Percentiles rank a stretch among this genome's conserved stretches.
Evolutionary conservation across 2,113 vertebrate species (phyloP).

Genomic region (Eclectus roratus): DNA sequence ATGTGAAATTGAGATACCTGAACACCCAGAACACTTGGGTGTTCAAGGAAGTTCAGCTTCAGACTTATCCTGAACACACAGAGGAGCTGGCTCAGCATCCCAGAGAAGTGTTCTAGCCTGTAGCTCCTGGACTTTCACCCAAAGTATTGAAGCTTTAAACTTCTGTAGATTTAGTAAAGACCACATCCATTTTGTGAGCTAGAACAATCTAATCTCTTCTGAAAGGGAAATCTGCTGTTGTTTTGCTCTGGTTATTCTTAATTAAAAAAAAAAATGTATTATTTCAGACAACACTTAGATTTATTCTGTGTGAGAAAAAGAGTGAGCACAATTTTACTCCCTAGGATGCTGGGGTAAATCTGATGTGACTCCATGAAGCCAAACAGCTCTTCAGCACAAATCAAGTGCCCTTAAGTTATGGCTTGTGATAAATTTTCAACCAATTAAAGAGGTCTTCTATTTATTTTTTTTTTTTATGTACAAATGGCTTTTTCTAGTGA

Average conservation of each 20-base stretch:
- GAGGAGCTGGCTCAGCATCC: neutral
- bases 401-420: conserved; percentile 1
- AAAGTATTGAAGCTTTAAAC: neutral
- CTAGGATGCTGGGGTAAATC: neutral
- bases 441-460: neutral
- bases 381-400: conserved; percentile 21
- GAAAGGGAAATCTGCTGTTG: neutral
- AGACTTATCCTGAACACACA: neutral
- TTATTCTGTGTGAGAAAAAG: neutral
- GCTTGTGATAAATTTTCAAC: conserved; percentile 8
- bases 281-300: neutral
- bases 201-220: neutral
- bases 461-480: neutral
- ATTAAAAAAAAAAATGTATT: neutral
- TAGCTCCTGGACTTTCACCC: neutral
- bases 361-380: neutral
- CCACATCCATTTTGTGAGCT: neutral
- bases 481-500: neutral
- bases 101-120: neutral
- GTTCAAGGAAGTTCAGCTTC: neutral
- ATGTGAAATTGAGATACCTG: conserved; percentile 14
- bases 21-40: neutral
- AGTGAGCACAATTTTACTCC: neutral
- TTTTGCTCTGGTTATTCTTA: neutral
- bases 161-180: neutral